Conservation (phyloP, 2,888 invertebrate genomes). For the Alviniconcha strummeri region DNA sequence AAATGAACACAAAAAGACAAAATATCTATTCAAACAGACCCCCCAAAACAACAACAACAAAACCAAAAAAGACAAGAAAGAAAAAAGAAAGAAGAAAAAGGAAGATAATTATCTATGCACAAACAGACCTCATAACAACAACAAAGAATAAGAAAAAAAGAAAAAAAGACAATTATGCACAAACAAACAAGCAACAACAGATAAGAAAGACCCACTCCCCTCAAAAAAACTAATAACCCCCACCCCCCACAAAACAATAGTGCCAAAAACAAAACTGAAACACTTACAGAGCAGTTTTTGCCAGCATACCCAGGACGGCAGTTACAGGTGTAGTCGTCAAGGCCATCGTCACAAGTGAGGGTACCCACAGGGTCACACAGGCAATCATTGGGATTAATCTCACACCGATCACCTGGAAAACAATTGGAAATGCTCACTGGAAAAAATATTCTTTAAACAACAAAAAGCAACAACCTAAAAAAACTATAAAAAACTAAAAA, state of each 20-base stretch:
- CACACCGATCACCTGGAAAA: constrained; percentile 37
- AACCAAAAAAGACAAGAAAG: background rate
- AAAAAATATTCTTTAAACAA: too few relatives aligned
- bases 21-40: too few relatives aligned
- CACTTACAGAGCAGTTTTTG: constrained; percentile 53
- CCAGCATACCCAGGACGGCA: constrained; percentile 58
- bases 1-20: too few relatives aligned
- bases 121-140: background rate
- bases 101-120: background rate
- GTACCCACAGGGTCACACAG: constrained; percentile 75
- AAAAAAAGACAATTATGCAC: too few relatives aligned
- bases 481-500: too few relatives aligned
- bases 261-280: background rate
- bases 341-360: constrained; percentile 29
- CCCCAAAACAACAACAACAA: background rate
- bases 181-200: too few relatives aligned
- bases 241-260: too few relatives aligned
- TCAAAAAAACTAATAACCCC: too few relatives aligned
- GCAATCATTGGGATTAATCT: constrained; percentile 38
- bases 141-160: background rate
- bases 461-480: too few relatives aligned
- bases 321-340: constrained; percentile 49
- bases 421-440: too few relatives aligned
- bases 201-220: too few relatives aligned
- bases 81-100: background rate